phyloP scores from a whole-genome alignment of 2,797 vertebrate species.

The Botia almorhae region DNA sequence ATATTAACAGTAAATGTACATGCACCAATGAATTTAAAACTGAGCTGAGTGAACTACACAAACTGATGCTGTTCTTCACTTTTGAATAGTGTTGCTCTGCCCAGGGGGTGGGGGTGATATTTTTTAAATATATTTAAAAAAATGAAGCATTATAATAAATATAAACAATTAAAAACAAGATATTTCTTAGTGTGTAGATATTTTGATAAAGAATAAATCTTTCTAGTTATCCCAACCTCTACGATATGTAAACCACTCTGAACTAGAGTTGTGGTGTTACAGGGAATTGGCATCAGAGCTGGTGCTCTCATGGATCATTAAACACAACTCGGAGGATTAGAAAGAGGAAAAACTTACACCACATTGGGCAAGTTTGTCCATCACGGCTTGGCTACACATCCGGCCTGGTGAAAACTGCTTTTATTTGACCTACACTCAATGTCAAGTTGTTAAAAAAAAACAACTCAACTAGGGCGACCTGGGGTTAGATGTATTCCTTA shows the following conservation, averaged over 20 bases:
- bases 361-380: neutral
- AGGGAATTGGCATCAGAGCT: constrained; percentile 12
- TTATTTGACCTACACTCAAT: neutral
- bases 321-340: constrained; percentile 11
- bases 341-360: neutral
- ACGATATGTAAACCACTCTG: neutral
- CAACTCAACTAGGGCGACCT: too few relatives aligned
- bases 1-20: neutral
- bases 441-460: neutral
- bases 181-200: too few relatives aligned
- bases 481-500: too few relatives aligned
- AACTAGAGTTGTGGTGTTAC: constrained; percentile 26
- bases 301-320: constrained; percentile 31
- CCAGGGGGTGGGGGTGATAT: too few relatives aligned
- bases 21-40: constrained; percentile 20
- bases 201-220: too few relatives aligned
- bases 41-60: neutral
- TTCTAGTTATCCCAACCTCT: too few relatives aligned
- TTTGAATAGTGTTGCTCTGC: too few relatives aligned
- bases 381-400: neutral
- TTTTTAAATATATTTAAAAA: too few relatives aligned
- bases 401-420: neutral
- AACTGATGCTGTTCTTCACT: neutral
- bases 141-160: too few relatives aligned
- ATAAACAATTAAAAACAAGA: too few relatives aligned